A percentile compares a stretch with the other conserved stretches of the same genome.
Conservation (phyloP, 2,113 vertebrate species). For the Notechis scutatus region DNA sequence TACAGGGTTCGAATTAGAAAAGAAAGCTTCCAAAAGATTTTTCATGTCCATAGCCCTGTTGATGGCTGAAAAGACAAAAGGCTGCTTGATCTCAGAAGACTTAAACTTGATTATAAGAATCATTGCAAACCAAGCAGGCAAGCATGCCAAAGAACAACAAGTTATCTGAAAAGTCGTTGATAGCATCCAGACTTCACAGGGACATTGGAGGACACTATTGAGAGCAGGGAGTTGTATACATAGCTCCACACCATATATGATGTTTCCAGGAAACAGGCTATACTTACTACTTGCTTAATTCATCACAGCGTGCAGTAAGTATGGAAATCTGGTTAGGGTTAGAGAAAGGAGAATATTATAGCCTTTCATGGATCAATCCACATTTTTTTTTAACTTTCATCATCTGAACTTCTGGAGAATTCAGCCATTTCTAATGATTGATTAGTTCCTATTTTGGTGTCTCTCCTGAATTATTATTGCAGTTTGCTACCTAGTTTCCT, state of each 20-base stretch:
- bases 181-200: background rate
- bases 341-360: conserved; percentile 27
- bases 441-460: background rate
- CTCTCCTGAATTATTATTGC: background rate
- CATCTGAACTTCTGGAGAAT: background rate
- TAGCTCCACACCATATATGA: background rate
- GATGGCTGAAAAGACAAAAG: background rate
- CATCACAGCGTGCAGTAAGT: conserved; percentile 39
- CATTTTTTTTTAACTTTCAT: background rate
- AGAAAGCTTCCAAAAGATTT: background rate
- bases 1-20: background rate
- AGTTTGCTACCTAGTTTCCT: background rate
- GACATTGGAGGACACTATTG: background rate
- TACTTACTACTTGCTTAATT: conserved; percentile 45
- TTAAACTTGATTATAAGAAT: background rate
- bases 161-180: background rate
- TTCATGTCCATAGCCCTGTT: background rate
- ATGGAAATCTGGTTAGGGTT: conserved; percentile 30
- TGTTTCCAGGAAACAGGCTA: background rate
- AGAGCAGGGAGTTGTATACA: background rate
- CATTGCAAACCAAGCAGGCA: conserved; percentile 26
- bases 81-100: background rate
- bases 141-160: conserved; percentile 14
- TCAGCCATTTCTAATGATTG: background rate
- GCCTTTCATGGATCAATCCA: background rate